Base-by-base conservation (phyloP, 2,888 invertebrate genomes). In the Ectemnius lituratus region DNA sequence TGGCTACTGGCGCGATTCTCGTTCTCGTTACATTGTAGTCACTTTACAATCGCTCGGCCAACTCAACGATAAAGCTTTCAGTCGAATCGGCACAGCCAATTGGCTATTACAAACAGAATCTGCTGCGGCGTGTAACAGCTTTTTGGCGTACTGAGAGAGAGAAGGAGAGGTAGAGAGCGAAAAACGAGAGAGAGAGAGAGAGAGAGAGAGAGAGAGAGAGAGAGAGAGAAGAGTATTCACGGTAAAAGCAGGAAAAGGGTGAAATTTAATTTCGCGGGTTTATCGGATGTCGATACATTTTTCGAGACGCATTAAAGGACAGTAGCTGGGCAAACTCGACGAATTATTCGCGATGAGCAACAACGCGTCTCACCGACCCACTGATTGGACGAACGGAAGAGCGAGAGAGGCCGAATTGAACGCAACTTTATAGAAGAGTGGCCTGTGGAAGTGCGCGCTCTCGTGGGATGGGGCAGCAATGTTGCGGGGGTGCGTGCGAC, bases 401-500 rank as follows among this genome's bases (percentile, higher is more conserved):
- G 52, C 4, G 14, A 4, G 52, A 8, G 37, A 23, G 23, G 20
- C 1, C 23, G 3, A 23, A 23, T 23, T 0, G 8, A 6, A 37
- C 37, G 37, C 37, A 37, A 37, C 37, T 37, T 37, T 37, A 37
- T 37, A 37, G 37, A 37, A 37, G 37, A 37, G 37, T 37, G 37
- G 37, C 23, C 37, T 4, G 37, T 11, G 37, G 8, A 37, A 37
- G 37, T 37, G 37, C 23, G 23, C 23, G 23, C 1, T 20, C 0
- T 37, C 37, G 37, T 37, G 37, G 37, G 4, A 11, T 37, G 37
- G 37, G n/a, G n/a, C n/a, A n/a, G 37, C 37, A 11, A 37, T 18
- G 46, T 68, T 61, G 64, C 62, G 66, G 69, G 46, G 73, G 76
- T 78, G 84, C 84, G 84, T 85, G 87, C 84, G 87, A 87, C 84